Percentiles rank a stretch among this genome's conserved stretches.
Conservation (phyloP, 2,888 invertebrate species). For the Lithosia quadra region DNA sequence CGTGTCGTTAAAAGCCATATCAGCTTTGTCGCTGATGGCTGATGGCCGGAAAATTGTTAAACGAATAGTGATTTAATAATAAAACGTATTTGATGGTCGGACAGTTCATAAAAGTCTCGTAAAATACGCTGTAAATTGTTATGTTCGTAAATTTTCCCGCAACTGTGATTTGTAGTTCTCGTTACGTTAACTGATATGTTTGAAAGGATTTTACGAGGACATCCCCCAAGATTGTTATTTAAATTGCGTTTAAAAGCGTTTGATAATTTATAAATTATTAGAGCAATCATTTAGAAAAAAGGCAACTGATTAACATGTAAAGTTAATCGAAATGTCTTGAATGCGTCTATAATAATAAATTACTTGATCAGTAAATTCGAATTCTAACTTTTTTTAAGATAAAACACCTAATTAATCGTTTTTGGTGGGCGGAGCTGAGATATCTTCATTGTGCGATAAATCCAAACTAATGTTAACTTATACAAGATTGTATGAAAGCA, state of each 20-base stretch:
- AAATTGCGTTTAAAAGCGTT: conserved; percentile 28
- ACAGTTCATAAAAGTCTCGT: conserved; percentile 79
- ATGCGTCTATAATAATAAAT: conserved; percentile 63
- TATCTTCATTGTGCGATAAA: conserved; percentile 81
- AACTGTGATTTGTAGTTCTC: conserved; percentile 54
- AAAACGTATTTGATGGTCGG: conserved; percentile 75
- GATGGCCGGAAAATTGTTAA: conserved; percentile 81
- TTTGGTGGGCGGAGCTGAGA: conserved; percentile 71
- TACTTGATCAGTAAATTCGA: conserved; percentile 63
- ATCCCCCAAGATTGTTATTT: conserved; percentile 30
- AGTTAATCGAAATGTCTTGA: conserved; percentile 46
- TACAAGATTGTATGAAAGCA: conserved; percentile 69
- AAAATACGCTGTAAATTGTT: conserved; percentile 69
- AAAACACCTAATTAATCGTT: conserved; percentile 71
- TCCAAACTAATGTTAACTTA: conserved; percentile 77
- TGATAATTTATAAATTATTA: conserved; percentile 38
- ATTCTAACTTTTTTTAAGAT: conserved; percentile 60
- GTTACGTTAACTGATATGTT: conserved; percentile 36
- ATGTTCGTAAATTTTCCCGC: conserved; percentile 56
- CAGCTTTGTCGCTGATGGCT: conserved; percentile 79
- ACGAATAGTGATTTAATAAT: conserved; percentile 83
- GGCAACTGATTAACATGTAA: conserved; percentile 56
- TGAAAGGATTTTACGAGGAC: conserved; percentile 36
- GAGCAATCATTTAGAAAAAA: conserved; percentile 14
- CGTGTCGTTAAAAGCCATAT: conserved; percentile 83